Evolutionary conservation across 2,113 vertebrate species (phyloP), one percentile per base, ranked within the genome.

Genomic region (Helogale parvula): DNA sequence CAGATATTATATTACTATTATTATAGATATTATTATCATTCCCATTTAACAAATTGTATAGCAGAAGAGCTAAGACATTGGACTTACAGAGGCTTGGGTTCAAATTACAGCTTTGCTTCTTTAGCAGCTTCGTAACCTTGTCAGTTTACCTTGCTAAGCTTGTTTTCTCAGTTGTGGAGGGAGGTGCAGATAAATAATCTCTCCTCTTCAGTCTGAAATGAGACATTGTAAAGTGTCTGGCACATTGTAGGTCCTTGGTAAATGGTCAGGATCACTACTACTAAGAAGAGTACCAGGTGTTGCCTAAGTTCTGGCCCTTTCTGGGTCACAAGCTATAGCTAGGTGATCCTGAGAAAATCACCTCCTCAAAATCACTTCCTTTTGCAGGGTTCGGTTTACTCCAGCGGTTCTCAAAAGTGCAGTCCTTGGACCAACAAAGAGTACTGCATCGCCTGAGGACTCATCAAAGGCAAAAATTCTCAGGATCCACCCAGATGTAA

Each of bases 181-280:
- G 57, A 88, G 79, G 41, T 79, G n/a, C 7, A 15, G 72, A 45
- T 57, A 80, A 71, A 71, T 79, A 77, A 85, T 88, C 35, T 68
- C 2, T 83, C 63, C 25, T 52, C 10, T 74, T 94, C 29, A 45
- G 52, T 72, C 94, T 91, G 66, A 96, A 83, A 71, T 69, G 8
- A 77, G 89, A 68, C 31, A 63, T 52, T 87, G 1, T 57, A 84
- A 85, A 93, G 13, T 96, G 4, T 11, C n/a, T 79, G 45, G 8
- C 16, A 91, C 1, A 66, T 77, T 29, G 7, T 92, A 72, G 45
- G 12, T 82, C 47, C 23, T 93, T 10, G 13, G 47, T 74, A 83
- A 97, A 95, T 63, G 83, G 12, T 89, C 31, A 92, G 68, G 35
- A 87, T 83, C 83, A 27, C 7, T 94, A n/a, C 92, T 68, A 92